These are phyloP conservation scores for Phaedon cochleariae DNA, from an alignment of 2,888 invertebrate species.

Conservation along the genomic window DNA sequence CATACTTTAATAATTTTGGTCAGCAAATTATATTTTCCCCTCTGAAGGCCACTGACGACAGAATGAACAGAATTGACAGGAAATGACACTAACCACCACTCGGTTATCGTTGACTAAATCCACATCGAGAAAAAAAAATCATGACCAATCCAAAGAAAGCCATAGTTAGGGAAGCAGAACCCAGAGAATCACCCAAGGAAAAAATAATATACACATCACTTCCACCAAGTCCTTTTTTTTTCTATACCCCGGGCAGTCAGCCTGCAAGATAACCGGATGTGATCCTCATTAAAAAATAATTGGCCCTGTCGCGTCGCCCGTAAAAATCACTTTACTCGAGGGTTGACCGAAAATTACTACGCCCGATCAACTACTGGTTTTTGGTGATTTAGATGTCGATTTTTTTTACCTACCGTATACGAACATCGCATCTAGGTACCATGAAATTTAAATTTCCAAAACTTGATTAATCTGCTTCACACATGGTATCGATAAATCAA, in stretches of 20 bases:
- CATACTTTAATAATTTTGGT: no score
- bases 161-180: slow-evolving; percentile 8
- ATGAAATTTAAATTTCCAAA: slow-evolving; percentile 10
- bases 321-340: slow-evolving; percentile 35
- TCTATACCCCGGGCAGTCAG: slow-evolving; percentile 1
- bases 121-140: no score
- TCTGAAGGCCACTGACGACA: background rate
- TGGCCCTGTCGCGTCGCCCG: slow-evolving; percentile 34
- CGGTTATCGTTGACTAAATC: background rate
- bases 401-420: background rate
- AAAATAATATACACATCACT: slow-evolving; percentile 37
- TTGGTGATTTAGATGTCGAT: slow-evolving; percentile 25
- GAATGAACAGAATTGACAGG: background rate
- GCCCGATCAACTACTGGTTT: slow-evolving; percentile 30
- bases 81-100: background rate
- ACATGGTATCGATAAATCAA: background rate
- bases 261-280: slow-evolving; percentile 42
- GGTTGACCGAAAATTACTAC: slow-evolving; percentile 31
- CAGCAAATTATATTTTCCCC: no score
- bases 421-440: background rate
- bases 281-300: slow-evolving; percentile 46
- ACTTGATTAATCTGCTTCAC: background rate
- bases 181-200: slow-evolving; percentile 21
- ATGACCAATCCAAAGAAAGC: no score
- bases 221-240: slow-evolving; percentile 29